A percentile compares a stretch with the other conserved stretches of the same genome.
These are phyloP conservation scores for Perca flavescens DNA, from an alignment of 2,113 vertebrate genomes.

Conservation along the genomic window DNA sequence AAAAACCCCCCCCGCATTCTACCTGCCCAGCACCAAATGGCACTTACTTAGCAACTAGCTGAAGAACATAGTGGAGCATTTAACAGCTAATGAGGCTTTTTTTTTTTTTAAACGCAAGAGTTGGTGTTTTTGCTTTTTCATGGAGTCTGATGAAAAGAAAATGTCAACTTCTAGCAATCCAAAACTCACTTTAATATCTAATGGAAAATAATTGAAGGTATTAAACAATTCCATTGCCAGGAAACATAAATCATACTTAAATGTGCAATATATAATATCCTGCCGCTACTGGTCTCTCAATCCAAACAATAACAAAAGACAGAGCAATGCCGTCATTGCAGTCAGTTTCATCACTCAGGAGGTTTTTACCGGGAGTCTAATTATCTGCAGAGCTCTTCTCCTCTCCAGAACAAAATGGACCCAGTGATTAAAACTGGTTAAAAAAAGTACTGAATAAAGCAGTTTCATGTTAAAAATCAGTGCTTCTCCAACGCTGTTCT, in stretches of 20 bases:
- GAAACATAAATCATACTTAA: not conserved
- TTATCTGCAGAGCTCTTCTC: too few species aligned
- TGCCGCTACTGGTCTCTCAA: too few species aligned
- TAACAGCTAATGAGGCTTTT: not conserved
- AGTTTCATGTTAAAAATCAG: too few species aligned
- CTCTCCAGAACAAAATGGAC: too few species aligned
- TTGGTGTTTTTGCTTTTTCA: not conserved
- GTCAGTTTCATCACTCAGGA: too few species aligned
- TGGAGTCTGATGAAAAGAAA: constrained; percentile 15
- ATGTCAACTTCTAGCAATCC: constrained; percentile 24
- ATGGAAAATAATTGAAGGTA: not conserved
- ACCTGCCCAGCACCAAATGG: not conserved
- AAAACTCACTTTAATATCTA: constrained; percentile 3
- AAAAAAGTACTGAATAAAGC: too few species aligned
- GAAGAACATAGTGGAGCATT: not conserved
- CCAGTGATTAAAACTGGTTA: too few species aligned
- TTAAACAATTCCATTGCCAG: not conserved
- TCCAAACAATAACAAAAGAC: too few species aligned
- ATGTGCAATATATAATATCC: too few species aligned
- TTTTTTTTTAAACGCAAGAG: not conserved
- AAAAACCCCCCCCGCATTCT: not conserved
- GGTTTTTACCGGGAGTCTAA: too few species aligned
- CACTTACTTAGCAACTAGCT: not conserved
- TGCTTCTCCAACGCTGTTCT: too few species aligned
- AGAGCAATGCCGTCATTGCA: too few species aligned